Evolutionary conservation across 1,140 invertebrate genomes (phyloP), one percentile per base, ranked within the genome.

Genomic region (Microplitis demolitor): DNA sequence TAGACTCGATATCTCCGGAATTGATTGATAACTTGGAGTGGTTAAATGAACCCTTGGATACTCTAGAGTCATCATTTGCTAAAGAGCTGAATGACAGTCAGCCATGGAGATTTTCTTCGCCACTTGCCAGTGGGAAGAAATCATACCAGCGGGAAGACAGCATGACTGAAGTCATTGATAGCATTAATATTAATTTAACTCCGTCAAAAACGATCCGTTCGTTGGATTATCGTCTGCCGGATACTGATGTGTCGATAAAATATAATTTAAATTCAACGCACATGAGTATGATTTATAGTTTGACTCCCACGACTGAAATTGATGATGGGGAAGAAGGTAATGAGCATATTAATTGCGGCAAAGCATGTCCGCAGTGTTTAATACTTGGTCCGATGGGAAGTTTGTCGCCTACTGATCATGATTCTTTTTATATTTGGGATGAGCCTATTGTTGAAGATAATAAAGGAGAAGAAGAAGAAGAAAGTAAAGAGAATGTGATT

Each of bases 221-320:
- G n/a, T 74, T 74, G 0, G 69, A 77, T n/a, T 66, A 58, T 2
- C 50, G 53, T 54, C 63, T 84, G 2, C 77, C 78, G 4, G 56
- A 76, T n/a, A 78, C 72, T 0, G 75, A 82, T 34, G 69, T 78
- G 13, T 82, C 83, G 4, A 60, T 63, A 0, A 85, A 86, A 33
- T 87, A 86, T 34, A 83, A 78, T 68, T 68, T 87, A 4, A 77
- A 82, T 67, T 74, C 80, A 0, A 63, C 74, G 2, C 80, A 83
- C 6, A 83, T 87, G 80, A 83, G 66, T 64, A 58, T 78, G 4
- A 79, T 86, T 54, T 87, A 87, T 35, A 87, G 85, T 24, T 67
- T 87, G 1, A 83, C 83, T 0, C 84, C 85, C 2, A 74, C 77
- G 4, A 69, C 69, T 6, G 70, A 74, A n/a, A n/a, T 76, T 1